Percentiles rank a stretch among this genome's conserved stretches.
phyloP scores from a whole-genome alignment of 2,113 vertebrate species.

The Cinclus mexicanus region DNA sequence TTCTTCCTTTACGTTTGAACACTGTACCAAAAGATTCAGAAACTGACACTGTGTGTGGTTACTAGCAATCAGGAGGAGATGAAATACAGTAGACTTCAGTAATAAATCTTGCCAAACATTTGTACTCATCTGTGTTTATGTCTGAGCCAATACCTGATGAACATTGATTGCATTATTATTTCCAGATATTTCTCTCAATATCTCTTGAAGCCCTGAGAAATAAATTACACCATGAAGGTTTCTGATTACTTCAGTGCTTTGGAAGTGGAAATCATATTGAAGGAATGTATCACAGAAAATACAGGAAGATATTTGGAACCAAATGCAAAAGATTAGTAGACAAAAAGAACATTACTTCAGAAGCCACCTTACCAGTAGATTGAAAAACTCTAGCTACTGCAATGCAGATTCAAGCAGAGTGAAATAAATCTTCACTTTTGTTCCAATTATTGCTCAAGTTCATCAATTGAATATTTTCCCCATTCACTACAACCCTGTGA shows the following conservation, averaged over 20 bases:
- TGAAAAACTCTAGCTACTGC: background rate
- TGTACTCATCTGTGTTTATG: background rate
- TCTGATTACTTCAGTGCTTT: background rate
- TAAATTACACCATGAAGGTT: background rate
- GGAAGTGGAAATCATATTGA: background rate
- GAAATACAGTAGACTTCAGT: background rate
- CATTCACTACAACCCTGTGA: background rate
- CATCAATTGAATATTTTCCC: background rate
- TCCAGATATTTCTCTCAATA: background rate
- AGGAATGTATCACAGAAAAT: background rate
- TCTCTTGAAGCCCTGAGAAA: background rate
- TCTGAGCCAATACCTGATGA: slow-evolving; percentile 1
- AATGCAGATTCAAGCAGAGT: background rate
- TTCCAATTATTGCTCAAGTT: background rate
- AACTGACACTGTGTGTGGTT: background rate
- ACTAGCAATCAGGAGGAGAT: background rate
- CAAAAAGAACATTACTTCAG: background rate
- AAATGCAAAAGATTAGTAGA: background rate
- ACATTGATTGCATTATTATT: background rate
- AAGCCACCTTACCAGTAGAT: fast-evolving
- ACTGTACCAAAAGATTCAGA: background rate
- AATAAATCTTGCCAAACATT: background rate
- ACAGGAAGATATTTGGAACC: background rate
- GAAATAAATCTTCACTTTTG: background rate
- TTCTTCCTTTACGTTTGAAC: background rate